These are phyloP conservation scores for Parascotia fuliginaria DNA, from an alignment of 2,888 invertebrate genomes.

Conservation along the genomic window DNA sequence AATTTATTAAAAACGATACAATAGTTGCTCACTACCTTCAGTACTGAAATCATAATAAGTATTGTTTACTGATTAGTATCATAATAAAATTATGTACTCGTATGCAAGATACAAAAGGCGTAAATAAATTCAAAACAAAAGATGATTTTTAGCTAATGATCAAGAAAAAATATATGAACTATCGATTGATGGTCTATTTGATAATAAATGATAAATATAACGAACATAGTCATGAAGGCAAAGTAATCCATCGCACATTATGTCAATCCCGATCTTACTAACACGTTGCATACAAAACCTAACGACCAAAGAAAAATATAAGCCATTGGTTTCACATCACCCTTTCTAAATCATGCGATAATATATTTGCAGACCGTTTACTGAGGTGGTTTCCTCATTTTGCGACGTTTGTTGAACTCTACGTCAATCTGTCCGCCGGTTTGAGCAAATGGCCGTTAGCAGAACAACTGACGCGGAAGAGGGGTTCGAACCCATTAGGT, in stretches of 20 bases:
- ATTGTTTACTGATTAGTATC: too few species aligned
- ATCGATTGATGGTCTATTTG: too few species aligned
- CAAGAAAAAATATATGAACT: too few species aligned
- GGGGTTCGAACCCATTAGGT: conserved; percentile 41
- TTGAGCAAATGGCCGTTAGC: conserved; percentile 43
- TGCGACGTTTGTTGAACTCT: conserved; percentile 38
- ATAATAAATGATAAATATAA: too few species aligned
- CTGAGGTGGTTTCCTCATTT: conserved; percentile 30
- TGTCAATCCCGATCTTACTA: not conserved
- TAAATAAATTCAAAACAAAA: too few species aligned
- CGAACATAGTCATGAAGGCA: not conserved
- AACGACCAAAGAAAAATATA: conserved; percentile 9
- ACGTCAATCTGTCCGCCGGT: conserved; percentile 28
- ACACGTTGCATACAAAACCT: not conserved
- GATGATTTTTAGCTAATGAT: too few species aligned
- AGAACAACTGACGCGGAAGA: conserved; percentile 48
- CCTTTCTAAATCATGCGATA: conserved; percentile 31
- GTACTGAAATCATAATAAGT: too few species aligned
- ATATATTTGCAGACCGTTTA: conserved; percentile 29
- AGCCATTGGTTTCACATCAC: conserved; percentile 12
- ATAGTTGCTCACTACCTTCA: too few species aligned
- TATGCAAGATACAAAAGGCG: too few species aligned
- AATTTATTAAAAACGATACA: too few species aligned
- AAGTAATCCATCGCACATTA: not conserved
- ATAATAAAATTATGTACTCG: too few species aligned